phyloP scores from a whole-genome alignment of 2,888 invertebrate species.

The Tridacna gigas region DNA sequence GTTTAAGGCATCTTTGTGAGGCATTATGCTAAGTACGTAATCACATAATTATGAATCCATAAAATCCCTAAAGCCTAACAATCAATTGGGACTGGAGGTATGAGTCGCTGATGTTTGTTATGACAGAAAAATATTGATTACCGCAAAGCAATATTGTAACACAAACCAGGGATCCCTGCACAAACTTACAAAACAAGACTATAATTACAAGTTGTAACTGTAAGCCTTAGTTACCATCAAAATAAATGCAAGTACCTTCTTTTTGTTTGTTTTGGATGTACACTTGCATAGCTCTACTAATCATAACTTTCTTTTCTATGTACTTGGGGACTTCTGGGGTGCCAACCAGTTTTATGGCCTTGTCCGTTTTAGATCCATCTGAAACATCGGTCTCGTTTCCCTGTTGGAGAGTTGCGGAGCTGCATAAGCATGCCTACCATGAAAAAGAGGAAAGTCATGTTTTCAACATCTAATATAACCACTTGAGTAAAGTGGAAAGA shows the following conservation, averaged over 20 bases:
- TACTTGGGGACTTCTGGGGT: constrained; percentile 20
- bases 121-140: too few species aligned
- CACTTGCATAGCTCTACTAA: constrained; percentile 95
- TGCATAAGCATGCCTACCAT: constrained; percentile 17
- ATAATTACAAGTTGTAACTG: too few species aligned
- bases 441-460: neutral
- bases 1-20: too few species aligned
- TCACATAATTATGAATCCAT: too few species aligned
- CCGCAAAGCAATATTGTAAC: too few species aligned
- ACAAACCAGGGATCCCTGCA: too few species aligned
- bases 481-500: neutral
- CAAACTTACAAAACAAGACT: too few species aligned
- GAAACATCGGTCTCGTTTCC: neutral
- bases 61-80: too few species aligned
- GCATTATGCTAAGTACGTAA: too few species aligned
- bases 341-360: neutral
- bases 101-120: too few species aligned
- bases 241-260: constrained; percentile 26
- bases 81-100: too few species aligned
- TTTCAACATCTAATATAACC: neutral
- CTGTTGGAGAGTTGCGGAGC: neutral
- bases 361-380: neutral
- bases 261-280: constrained; percentile 85
- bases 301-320: constrained; percentile 72
- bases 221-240: too few species aligned